Base-by-base conservation (phyloP, 2,888 invertebrate genomes). In the Arenicola marina region DNA sequence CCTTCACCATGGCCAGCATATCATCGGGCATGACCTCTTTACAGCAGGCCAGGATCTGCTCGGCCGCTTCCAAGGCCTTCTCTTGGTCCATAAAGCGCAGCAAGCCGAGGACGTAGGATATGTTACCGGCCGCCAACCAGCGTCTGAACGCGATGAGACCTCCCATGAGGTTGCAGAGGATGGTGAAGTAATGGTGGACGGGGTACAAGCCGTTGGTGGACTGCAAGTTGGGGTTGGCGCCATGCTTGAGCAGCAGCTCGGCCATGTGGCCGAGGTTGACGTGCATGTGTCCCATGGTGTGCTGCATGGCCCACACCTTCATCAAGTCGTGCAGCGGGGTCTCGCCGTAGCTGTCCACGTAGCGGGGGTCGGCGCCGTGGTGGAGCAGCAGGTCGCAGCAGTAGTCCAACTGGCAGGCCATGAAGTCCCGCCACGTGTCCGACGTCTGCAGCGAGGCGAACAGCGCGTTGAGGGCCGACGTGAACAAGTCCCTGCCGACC, bases 401-500 rank as follows among this genome's bases (percentile, higher is more conserved):
- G 11, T 43, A 45, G 38, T 61, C 59, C 11, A 64, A 48, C 28
- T 58, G 51, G 4, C 63, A 56, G 38, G 43, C 51, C 32, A 58
- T 31, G 29, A 51, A 43, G 2, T 44, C 53, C 2, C 51, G 43
- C 64, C 62, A 70, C 28, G 65, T 66, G n/a, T 70, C 63, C 28
- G 67, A 70, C n/a, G 66, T 58, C 34, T 62, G 65, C 1, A 74
- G 66, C n/a, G 70, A 69, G 32, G 67, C 66, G 55, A 73, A 72
- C 11, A 78, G 57, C 48, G 77, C 76, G 60, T 77, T 74, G 15
- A 78, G 62, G 0, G 75, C 76, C 3, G 78, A 78, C 1, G 77
- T 71, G 66, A 70, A 78, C 3, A 75, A 67, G 29, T 70, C 68
- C 29, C 79, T 65, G 0, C 76, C 78, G 61, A 76, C 73, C 26